Percentiles rank a stretch among this genome's conserved stretches.
Conservation (phyloP, 1,140 invertebrate genomes). For the Macrobrachium nipponense region DNA sequence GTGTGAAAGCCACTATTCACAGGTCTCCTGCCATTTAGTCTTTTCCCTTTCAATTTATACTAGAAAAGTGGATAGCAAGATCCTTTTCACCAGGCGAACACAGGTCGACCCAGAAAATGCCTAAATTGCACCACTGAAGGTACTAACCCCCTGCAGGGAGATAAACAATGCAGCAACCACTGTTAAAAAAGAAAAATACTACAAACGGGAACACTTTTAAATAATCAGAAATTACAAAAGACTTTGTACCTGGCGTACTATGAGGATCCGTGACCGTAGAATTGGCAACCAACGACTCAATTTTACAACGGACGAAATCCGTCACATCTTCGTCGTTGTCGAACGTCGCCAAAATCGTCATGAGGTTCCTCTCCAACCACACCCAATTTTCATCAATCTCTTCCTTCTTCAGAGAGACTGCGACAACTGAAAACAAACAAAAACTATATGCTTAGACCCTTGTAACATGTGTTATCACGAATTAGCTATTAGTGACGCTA, state of each 20-base stretch:
- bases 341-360: constrained; percentile 87
- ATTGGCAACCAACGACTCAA: constrained; percentile 89
- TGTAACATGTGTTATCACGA: too few relatives aligned
- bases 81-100: too few relatives aligned
- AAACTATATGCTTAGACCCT: background rate
- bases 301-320: constrained; percentile 96
- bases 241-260: constrained; percentile 30
- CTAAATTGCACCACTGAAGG: too few relatives aligned
- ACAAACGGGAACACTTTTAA: too few relatives aligned
- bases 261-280: constrained; percentile 61
- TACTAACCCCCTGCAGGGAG: background rate
- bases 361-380: constrained; percentile 91
- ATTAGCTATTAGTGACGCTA: too few relatives aligned
- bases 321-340: constrained; percentile 94
- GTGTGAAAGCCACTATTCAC: too few relatives aligned
- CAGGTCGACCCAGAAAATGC: too few relatives aligned
- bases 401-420: constrained; percentile 84
- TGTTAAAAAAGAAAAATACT: background rate
- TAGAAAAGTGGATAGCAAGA: too few relatives aligned
- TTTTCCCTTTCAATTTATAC: too few relatives aligned
- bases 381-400: constrained; percentile 95
- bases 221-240: background rate
- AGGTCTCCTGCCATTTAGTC: too few relatives aligned
- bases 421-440: constrained; percentile 78
- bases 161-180: background rate